Evolutionary conservation across 2,888 invertebrate species (phyloP), one percentile per base, ranked within the genome.

Genomic region (Cotesia congregata): DNA sequence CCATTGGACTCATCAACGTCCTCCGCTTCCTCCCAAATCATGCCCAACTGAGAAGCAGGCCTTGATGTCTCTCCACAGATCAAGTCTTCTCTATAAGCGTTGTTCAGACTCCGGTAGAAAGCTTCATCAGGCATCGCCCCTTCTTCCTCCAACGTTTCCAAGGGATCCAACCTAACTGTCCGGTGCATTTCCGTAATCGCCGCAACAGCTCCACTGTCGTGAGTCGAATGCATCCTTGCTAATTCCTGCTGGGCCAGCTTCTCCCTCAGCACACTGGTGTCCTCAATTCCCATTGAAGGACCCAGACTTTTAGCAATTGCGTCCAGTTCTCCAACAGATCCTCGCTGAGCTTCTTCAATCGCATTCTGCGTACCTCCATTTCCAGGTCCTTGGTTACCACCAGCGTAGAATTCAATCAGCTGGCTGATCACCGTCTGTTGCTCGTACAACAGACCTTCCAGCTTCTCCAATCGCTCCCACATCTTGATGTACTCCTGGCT

Each of bases 401-500:
- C 88, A 1, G 94, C 92, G 88, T 95, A 95, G 90, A 95, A 94
- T 87, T 95, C 94, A 86, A 97, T 93, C 85, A 97, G 91, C 87
- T 97, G 97, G 72, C 95, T 93, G 84, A 97, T 96, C 65, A 97
- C 96, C 83, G 95, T 95, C 88, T 97, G 97, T 89, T 97, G 97
- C 87, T 97, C 97, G 88, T 94, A 93, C 2, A 97, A 92, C 78
- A 97, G 92, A 30, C 95, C 93, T 88, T 97, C 97, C 40, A 97
- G 91, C 88, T 97, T 95, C 86, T 97, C 97, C 78, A 97, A 91
- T 67, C 97, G 92, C 86, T 96, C 95, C 97, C 97, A 97, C 95
- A 97, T 97, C 88, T 96, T 95, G 73, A 97, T 95, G 86, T 97
- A 97, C 88, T 97, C 97, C 86, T 96, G 96, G 61, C 96, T 96